A percentile compares a stretch with the other conserved stretches of the same genome.
These are phyloP conservation scores for Piliocolobus tephrosceles DNA, from an alignment of 2,113 vertebrate species.

Conservation along the genomic window DNA sequence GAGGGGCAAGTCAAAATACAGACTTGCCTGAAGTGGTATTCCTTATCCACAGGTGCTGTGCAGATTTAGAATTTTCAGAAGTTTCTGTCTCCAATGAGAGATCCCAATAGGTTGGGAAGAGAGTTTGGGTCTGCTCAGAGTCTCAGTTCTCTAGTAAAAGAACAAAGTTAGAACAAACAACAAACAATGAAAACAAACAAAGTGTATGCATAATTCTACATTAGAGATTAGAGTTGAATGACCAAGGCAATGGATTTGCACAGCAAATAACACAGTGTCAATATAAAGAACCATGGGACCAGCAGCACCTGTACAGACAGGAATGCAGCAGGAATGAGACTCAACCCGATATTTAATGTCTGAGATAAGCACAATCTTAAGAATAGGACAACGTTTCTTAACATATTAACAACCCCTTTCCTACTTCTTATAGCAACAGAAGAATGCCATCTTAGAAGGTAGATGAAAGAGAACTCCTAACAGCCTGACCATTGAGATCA, in stretches of 20 bases:
- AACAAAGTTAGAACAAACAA: background rate
- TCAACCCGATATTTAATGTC: background rate
- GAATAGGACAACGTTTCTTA: background rate
- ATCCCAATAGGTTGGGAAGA: background rate
- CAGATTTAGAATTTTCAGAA: background rate
- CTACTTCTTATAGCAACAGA: background rate
- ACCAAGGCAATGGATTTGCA: background rate
- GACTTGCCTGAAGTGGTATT: background rate
- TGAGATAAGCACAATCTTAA: background rate
- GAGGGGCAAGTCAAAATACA: background rate
- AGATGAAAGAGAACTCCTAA: background rate
- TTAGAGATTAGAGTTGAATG: background rate
- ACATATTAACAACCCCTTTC: background rate
- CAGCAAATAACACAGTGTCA: background rate
- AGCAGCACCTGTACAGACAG: background rate
- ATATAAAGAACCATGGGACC: background rate
- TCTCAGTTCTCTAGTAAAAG: background rate
- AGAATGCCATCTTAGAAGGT: background rate
- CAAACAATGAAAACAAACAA: background rate
- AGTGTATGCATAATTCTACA: background rate
- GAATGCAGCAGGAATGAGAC: background rate
- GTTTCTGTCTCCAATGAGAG: background rate
- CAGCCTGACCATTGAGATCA: background rate
- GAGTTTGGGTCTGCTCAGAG: background rate
- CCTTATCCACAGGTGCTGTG: background rate